phyloP scores from a whole-genome alignment of 2,797 vertebrate genomes.

The Syndactyla subalaris region DNA sequence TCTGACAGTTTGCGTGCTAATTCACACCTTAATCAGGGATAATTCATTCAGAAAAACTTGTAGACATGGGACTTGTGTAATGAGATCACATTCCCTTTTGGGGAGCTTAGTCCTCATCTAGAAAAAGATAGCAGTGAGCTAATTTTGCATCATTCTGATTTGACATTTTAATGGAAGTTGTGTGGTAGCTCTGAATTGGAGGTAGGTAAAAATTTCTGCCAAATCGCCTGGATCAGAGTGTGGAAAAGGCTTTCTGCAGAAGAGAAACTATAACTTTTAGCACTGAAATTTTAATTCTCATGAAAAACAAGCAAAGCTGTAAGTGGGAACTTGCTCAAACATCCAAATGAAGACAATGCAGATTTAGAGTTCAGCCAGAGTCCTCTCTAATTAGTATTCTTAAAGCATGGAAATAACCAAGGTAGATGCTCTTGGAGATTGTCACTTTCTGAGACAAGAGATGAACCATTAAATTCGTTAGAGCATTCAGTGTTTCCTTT shows the following conservation, averaged over 20 bases:
- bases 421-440: neutral
- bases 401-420: neutral
- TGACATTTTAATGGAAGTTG: neutral
- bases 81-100: neutral
- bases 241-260: neutral
- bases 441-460: neutral
- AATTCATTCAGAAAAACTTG: neutral
- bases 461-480: neutral
- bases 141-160: neutral
- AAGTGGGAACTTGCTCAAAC: neutral
- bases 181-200: neutral
- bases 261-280: neutral
- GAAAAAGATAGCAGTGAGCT: neutral
- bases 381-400: neutral
- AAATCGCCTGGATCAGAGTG: neutral
- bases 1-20: neutral
- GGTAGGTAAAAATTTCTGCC: neutral
- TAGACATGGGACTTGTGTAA: neutral
- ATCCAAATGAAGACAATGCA: neutral
- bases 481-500: neutral
- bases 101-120: neutral
- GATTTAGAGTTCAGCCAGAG: neutral
- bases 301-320: neutral
- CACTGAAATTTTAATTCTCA: neutral
- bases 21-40: neutral